Evolutionary conservation across 2,888 invertebrate species (phyloP).

Genomic region (Pollenia angustigena): DNA sequence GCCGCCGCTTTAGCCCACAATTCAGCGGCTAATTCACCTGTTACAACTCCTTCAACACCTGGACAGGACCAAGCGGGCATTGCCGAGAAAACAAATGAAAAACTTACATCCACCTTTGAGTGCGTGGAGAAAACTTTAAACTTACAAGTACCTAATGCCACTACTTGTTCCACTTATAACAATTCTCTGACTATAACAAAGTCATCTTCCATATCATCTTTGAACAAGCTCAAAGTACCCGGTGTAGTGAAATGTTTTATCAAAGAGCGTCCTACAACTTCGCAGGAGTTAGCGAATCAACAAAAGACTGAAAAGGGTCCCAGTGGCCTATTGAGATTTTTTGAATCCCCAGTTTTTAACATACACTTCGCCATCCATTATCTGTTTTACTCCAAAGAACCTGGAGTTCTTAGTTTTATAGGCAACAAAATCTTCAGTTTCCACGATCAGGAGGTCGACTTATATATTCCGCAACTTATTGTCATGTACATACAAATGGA

Average conservation of each 20-base stretch:
- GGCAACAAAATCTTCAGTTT: constrained; percentile 99
- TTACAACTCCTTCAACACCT: constrained; percentile 73
- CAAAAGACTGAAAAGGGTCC: constrained; percentile 82
- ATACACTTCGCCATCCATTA: constrained; percentile 99
- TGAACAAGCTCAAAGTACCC: constrained; percentile 82
- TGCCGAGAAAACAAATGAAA: constrained; percentile 69
- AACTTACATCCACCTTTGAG: constrained; percentile 50
- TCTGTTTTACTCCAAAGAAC: constrained; percentile 98
- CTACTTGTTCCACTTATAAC: constrained; percentile 55
- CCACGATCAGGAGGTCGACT: constrained; percentile 95
- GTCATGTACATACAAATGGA: constrained; percentile 99
- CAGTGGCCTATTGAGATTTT: constrained; percentile 87
- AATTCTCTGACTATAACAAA: constrained; percentile 76
- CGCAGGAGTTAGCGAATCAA: constrained; percentile 69
- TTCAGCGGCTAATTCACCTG: constrained; percentile 75
- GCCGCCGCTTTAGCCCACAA: constrained; percentile 76
- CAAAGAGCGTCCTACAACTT: constrained; percentile 77
- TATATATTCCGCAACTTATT: constrained; percentile 98
- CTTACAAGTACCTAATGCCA: constrained; percentile 77
- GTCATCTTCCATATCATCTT: constrained; percentile 82
- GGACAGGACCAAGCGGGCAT: constrained; percentile 64
- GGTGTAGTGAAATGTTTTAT: constrained; percentile 84
- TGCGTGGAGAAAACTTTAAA: constrained; percentile 77
- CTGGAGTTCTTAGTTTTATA: constrained; percentile 98
- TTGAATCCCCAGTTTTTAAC: constrained; percentile 98